Base-by-base conservation (phyloP, 2,113 vertebrate genomes). In the Aptenodytes forsteri region DNA sequence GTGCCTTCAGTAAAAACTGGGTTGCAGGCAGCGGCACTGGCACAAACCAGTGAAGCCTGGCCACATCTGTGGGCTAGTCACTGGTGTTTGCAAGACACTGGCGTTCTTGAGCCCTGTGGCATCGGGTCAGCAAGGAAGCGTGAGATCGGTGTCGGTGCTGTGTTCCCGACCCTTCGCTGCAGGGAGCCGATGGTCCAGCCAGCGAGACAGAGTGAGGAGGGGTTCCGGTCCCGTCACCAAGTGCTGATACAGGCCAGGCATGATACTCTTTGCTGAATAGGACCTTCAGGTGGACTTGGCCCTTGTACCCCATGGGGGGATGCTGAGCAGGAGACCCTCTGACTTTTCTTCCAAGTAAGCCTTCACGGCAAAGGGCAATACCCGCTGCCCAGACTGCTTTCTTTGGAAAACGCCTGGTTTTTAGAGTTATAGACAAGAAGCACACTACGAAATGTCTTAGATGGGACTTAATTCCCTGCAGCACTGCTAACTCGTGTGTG, bases 381-480 rank as follows among this genome's bases (percentile, higher is more conserved):
- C 25, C 38, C 2, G 0, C 36, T 7, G 6, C 42, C 26, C 16
- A n/a, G 67, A 27, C 15, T 46, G 26, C 38, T 76, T 59, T 47
- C 56, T 83, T 49, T 83, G 6, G 2, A n/a, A 86, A 50, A 9
- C 0, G 0, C 50, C n/a, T 27, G 40, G 0, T 0, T 65, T 38
- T 66, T 34, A 22, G 54, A 64, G 47, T 56, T 66, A 27, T 7
- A 49, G 73, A 9, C n/a, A 70, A 61, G 47, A 20, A 72, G 44
- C 40, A 67, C 1, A 1, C 19, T 16, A 11, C 0, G 0, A n/a
- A 61, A 69, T 9, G 23, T 50, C 73, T 89, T 47, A 13, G 22
- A 7, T 72, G 73, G 65, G 61, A 59, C 49, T 66, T 75, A 21
- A 42, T 79, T 67, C 44, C 65, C 77, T 72, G 55, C 66, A 87